A percentile compares a stretch with the other conserved stretches of the same genome.
Evolutionary conservation across 1,140 invertebrate genomes (phyloP).

Genomic region (Heliconius congener): DNA sequence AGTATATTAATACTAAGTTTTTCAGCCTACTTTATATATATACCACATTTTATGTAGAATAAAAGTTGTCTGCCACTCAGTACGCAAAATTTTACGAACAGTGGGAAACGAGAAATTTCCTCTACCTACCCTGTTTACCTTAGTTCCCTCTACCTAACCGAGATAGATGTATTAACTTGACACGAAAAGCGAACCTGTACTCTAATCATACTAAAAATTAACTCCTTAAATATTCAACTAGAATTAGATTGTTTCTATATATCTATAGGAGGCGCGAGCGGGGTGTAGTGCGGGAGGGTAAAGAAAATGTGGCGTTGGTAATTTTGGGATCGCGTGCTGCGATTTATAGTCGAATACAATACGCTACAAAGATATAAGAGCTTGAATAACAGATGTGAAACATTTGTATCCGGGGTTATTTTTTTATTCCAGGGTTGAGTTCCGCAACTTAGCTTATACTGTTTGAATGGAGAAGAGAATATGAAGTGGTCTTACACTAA

Average conservation of each 20-base stretch:
- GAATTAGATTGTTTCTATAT: neutral
- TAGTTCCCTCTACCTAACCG: too few relatives aligned
- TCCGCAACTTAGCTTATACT: neutral
- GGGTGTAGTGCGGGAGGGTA: neutral
- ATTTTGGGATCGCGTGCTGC: slow-evolving; percentile 39
- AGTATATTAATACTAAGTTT: too few relatives aligned
- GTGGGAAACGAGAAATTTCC: too few relatives aligned
- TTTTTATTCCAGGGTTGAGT: neutral
- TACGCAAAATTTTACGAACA: too few relatives aligned
- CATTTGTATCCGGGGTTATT: neutral
- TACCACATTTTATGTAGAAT: too few relatives aligned
- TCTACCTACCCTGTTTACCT: too few relatives aligned
- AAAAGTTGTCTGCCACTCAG: too few relatives aligned
- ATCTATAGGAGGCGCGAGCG: slow-evolving; percentile 4
- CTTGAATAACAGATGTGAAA: neutral
- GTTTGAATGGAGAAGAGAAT: too few relatives aligned
- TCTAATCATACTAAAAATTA: neutral
- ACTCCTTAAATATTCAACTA: neutral
- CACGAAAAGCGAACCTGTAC: neutral
- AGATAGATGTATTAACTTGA: neutral
- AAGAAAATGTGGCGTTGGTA: slow-evolving; percentile 23
- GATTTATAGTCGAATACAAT: slow-evolving; percentile 31
- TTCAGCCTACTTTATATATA: too few relatives aligned
- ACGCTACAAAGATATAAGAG: slow-evolving; percentile 21
- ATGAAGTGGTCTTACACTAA: too few relatives aligned